Evolutionary conservation across 2,888 invertebrate genomes (phyloP).

Genomic region (Pristionchus japonicus): DNA sequence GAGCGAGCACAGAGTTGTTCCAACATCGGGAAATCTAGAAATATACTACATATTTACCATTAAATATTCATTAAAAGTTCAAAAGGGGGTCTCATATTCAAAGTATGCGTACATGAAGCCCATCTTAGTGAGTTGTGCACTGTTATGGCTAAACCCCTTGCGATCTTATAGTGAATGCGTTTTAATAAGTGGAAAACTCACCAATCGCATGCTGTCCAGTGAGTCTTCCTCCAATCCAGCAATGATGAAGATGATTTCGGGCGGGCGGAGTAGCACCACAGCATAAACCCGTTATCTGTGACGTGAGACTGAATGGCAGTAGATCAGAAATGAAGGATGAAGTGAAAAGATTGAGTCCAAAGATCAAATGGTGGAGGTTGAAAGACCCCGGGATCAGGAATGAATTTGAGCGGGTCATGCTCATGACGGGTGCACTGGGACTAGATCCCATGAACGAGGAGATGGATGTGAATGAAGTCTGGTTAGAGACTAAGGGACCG

Average conservation of each 20-base stretch:
- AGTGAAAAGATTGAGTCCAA: neutral
- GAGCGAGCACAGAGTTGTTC: too few species aligned
- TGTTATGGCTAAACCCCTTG: too few species aligned
- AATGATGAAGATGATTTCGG: neutral
- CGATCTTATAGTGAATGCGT: too few species aligned
- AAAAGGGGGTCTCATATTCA: too few species aligned
- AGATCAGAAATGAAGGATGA: neutral
- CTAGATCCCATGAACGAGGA: neutral
- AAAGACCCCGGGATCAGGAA: neutral
- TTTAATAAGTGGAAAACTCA: too few species aligned
- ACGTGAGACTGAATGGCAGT: neutral
- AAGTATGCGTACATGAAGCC: too few species aligned
- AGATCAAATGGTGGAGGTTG: too few species aligned
- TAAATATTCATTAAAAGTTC: too few species aligned
- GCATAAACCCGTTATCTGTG: neutral
- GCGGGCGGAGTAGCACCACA: neutral
- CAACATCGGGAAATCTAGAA: too few species aligned
- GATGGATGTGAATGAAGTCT: neutral
- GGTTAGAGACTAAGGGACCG: neutral
- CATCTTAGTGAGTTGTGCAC: too few species aligned
- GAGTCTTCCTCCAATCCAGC: neutral
- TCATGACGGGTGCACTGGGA: neutral
- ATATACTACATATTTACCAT: too few species aligned
- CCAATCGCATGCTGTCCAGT: neutral
- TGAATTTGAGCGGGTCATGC: neutral